Percentiles rank a stretch among this genome's conserved stretches.
Evolutionary conservation across 2,888 invertebrate species (phyloP).

Genomic region (Drosophila cognata): DNA sequence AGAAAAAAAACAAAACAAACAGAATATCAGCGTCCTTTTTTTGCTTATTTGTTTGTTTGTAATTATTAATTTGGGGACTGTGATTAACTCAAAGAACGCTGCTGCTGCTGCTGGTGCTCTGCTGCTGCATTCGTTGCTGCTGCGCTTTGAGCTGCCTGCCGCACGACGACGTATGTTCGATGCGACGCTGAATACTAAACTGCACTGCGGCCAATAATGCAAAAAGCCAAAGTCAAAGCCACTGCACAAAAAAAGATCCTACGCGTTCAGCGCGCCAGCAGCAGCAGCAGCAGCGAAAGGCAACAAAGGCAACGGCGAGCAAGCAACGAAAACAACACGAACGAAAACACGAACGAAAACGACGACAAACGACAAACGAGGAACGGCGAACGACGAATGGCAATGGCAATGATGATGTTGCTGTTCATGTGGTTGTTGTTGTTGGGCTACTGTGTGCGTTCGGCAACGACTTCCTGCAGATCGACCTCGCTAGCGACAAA

Average conservation of each 20-base stretch:
- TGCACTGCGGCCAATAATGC: slow-evolving; percentile 54
- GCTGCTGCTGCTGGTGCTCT: slow-evolving; percentile 5
- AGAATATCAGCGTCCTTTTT: slow-evolving; percentile 1
- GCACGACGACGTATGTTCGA: slow-evolving; percentile 73
- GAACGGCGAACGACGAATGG: slow-evolving; percentile 32
- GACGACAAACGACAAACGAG: slow-evolving; percentile 32
- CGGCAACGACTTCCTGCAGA: slow-evolving; percentile 69
- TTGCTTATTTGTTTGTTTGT: neutral
- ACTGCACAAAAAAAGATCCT: slow-evolving; percentile 13
- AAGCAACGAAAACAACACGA: slow-evolving; percentile 32
- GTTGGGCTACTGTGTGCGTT: slow-evolving; percentile 57
- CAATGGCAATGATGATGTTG: slow-evolving; percentile 6
- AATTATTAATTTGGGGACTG: slow-evolving; percentile 4
- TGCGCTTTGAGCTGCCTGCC: slow-evolving; percentile 54
- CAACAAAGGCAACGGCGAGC: slow-evolving; percentile 43
- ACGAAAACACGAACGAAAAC: slow-evolving; percentile 29
- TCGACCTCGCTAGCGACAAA: slow-evolving; percentile 29
- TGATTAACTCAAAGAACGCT: slow-evolving; percentile 9
- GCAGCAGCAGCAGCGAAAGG: slow-evolving; percentile 12
- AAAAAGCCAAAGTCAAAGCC: slow-evolving; percentile 22
- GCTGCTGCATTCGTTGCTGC: slow-evolving; percentile 5
- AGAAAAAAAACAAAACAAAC: neutral
- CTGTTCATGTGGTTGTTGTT: slow-evolving; percentile 27
- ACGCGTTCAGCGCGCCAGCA: slow-evolving; percentile 38
- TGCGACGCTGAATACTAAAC: slow-evolving; percentile 77